Conservation (phyloP, 2,888 invertebrate genomes). For the Melinaea marsaeus region DNA sequence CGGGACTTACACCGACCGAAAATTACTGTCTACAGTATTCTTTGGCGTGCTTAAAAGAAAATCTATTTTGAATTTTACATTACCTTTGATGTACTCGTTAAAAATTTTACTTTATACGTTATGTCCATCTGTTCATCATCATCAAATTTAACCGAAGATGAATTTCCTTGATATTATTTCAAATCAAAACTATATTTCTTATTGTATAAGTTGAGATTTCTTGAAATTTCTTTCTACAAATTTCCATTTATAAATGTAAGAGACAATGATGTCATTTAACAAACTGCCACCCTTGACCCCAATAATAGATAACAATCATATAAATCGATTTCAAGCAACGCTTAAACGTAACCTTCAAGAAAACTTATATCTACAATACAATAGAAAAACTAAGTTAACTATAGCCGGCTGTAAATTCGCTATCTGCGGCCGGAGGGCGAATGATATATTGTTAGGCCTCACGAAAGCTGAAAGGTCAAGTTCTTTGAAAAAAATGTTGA, state of each 20-base stretch:
- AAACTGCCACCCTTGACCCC: no score
- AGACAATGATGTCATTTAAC: no score
- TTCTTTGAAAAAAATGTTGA: conserved; percentile 34
- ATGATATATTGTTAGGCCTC: conserved; percentile 52
- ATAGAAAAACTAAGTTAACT: conserved; percentile 16
- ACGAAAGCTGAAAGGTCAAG: conserved; percentile 60
- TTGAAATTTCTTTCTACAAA: no score
- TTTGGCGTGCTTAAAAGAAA: conserved; percentile 5
- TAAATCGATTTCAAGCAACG: conserved; percentile 12
- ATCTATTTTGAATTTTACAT: conserved; percentile 4
- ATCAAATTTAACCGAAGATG: no score
- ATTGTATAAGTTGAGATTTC: no score
- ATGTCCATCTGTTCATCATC: neutral
- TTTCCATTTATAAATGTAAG: no score
- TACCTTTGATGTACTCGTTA: neutral
- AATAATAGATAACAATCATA: conserved; percentile 10
- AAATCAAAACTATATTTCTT: no score
- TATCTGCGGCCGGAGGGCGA: conserved; percentile 33
- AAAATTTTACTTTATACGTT: neutral
- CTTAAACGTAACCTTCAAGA: conserved; percentile 18
- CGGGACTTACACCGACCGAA: conserved; percentile 20
- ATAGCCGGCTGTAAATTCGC: conserved; percentile 27
- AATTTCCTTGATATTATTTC: no score
- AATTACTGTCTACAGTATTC: conserved; percentile 20
- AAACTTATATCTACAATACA: conserved; percentile 11